A percentile compares a stretch with the other conserved stretches of the same genome.
Conservation (phyloP, 1,140 invertebrate species). For the Phortica variegata region DNA sequence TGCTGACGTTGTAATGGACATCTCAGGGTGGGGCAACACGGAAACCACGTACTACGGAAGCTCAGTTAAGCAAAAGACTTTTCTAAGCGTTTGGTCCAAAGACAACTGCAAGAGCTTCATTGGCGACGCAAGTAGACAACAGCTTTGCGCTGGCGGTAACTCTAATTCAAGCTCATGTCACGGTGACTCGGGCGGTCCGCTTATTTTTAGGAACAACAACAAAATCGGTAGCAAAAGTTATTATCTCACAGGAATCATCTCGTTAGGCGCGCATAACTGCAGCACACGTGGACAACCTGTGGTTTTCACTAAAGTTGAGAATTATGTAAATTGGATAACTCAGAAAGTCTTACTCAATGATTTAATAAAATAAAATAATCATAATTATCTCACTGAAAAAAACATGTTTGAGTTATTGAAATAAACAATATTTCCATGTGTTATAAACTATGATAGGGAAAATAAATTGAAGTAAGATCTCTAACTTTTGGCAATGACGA, state of each 20-base stretch:
- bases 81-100: slow-evolving; percentile 5
- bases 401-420: no score
- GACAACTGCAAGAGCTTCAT: slow-evolving; percentile 6
- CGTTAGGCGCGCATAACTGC: slow-evolving; percentile 15
- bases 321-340: slow-evolving; percentile 23
- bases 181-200: slow-evolving; percentile 30
- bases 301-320: slow-evolving; percentile 30
- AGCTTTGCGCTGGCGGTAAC: slow-evolving; percentile 27
- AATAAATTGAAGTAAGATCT: no score
- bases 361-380: no score
- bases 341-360: no score
- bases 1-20: slow-evolving; percentile 20
- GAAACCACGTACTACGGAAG: slow-evolving; percentile 6
- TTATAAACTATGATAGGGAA: no score
- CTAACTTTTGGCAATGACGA: no score
- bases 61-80: slow-evolving; percentile 22
- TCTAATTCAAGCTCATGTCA: slow-evolving; percentile 10
- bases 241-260: slow-evolving; percentile 21
- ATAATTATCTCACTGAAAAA: no score
- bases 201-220: slow-evolving; percentile 18
- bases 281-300: slow-evolving; percentile 14
- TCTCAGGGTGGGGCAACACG: slow-evolving; percentile 33
- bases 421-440: no score
- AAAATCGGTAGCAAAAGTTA: slow-evolving; percentile 1
- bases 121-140: slow-evolving; percentile 4